Conservation (phyloP, 2,888 invertebrate genomes). For the Tigriopus californicus region DNA sequence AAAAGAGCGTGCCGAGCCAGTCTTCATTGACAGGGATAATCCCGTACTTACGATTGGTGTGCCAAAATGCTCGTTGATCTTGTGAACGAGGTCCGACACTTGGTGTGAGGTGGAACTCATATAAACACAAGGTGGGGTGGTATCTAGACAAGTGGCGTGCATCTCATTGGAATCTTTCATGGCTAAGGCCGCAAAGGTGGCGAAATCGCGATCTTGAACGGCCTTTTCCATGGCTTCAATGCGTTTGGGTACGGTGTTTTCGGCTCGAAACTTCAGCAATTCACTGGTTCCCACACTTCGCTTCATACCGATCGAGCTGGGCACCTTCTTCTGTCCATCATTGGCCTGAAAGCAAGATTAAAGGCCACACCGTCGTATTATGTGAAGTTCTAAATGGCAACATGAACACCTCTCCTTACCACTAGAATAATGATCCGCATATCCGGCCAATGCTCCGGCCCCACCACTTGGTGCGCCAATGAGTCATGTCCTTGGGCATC, state of each 20-base stretch:
- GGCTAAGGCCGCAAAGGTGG: slow-evolving; percentile 69
- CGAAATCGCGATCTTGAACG: slow-evolving; percentile 51
- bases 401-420: no score
- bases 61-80: slow-evolving; percentile 41
- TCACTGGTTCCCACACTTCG: slow-evolving; percentile 57
- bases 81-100: slow-evolving; percentile 59
- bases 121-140: slow-evolving; percentile 81
- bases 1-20: no score
- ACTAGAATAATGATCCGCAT: slow-evolving; percentile 75
- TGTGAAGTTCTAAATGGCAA: no score
- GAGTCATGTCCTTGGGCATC: slow-evolving; percentile 44
- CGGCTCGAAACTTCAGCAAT: slow-evolving; percentile 51
- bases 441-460: slow-evolving; percentile 66
- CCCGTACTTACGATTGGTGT: slow-evolving; percentile 5
- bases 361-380: no score
- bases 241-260: slow-evolving; percentile 50
- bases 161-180: slow-evolving; percentile 97
- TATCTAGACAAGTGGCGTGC: slow-evolving; percentile 80
- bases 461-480: slow-evolving; percentile 34
- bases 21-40: no score
- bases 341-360: slow-evolving; percentile 31
- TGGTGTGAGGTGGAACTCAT: slow-evolving; percentile 70
- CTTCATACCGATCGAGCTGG: slow-evolving; percentile 80
- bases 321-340: slow-evolving; percentile 58
- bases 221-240: slow-evolving; percentile 40